Conservation (phyloP, 1,140 invertebrate species). For the Gonioctena quinquepunctata region DNA sequence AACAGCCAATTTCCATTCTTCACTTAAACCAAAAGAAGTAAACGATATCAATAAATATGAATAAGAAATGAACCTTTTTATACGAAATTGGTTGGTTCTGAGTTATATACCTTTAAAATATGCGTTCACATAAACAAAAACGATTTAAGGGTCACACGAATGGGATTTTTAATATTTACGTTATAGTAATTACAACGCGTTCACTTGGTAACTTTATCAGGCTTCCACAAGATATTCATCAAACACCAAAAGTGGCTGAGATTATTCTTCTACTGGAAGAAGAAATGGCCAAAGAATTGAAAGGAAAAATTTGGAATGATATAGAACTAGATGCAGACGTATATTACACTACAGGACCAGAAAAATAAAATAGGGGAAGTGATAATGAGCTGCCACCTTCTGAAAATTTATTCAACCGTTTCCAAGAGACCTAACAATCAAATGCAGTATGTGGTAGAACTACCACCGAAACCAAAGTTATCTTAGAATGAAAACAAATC, state of each 20-base stretch:
- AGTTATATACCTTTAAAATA: no score
- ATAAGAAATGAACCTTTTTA: no score
- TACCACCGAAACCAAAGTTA: background rate
- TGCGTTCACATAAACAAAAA: no score
- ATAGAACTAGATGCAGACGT: conserved; percentile 8
- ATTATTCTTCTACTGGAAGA: conserved; percentile 30
- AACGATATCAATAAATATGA: no score
- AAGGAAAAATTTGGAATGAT: conserved; percentile 28
- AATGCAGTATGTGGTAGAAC: background rate
- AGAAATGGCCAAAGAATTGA: conserved; percentile 26
- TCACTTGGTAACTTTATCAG: conserved; percentile 18
- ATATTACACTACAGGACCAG: background rate
- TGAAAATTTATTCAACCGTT: background rate
- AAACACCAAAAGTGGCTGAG: conserved; percentile 29
- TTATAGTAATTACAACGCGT: no score
- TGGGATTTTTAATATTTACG: no score
- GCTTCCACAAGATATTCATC: conserved; percentile 23
- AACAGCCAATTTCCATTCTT: no score
- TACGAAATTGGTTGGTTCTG: no score
- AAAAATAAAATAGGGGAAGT: background rate
- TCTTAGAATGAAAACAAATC: no score
- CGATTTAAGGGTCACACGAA: no score
- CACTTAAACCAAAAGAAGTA: no score
- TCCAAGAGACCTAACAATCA: background rate
- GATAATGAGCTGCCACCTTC: background rate